These are phyloP conservation scores for Tenebrosternarchus preto DNA, from an alignment of 2,113 vertebrate species.

Conservation along the genomic window DNA sequence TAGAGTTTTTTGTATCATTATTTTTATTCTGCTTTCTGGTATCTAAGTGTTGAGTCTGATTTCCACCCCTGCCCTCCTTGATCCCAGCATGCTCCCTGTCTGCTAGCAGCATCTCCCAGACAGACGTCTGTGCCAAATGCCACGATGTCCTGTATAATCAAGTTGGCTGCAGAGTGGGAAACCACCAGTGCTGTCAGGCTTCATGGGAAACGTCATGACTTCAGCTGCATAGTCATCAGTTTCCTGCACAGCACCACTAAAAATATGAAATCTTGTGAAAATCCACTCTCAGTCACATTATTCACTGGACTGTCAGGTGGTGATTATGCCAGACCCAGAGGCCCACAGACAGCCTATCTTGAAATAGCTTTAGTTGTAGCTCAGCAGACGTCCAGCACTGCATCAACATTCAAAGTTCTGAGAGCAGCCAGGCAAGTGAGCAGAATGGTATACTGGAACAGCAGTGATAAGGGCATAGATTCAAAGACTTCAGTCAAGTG, in stretches of 20 bases:
- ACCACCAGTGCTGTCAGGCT: not conserved
- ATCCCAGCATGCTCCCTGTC: not conserved
- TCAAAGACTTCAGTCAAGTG: conserved; percentile 1
- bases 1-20: no score
- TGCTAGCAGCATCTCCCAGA: not conserved
- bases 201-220: conserved; percentile 25
- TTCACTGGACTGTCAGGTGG: conserved; percentile 34
- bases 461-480: conserved; percentile 1
- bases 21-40: conserved; percentile 1
- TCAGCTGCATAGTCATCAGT: conserved; percentile 39
- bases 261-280: conserved; percentile 12
- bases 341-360: conserved; percentile 7
- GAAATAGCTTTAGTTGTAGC: conserved; percentile 26
- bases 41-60: not conserved
- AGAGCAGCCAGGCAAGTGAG: not conserved
- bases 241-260: conserved; percentile 27
- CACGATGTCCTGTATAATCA: conserved; percentile 28
- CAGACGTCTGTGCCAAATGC: not conserved
- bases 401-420: conserved; percentile 5
- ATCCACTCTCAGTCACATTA: conserved; percentile 10
- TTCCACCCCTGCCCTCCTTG: not conserved
- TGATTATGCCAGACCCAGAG: conserved; percentile 36
- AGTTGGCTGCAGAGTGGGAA: conserved; percentile 22
- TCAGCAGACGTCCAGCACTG: conserved; percentile 8
- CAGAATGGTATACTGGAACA: not conserved